Conservation (phyloP, 2,888 invertebrate species). For the Temnothorax unifasciatus region DNA sequence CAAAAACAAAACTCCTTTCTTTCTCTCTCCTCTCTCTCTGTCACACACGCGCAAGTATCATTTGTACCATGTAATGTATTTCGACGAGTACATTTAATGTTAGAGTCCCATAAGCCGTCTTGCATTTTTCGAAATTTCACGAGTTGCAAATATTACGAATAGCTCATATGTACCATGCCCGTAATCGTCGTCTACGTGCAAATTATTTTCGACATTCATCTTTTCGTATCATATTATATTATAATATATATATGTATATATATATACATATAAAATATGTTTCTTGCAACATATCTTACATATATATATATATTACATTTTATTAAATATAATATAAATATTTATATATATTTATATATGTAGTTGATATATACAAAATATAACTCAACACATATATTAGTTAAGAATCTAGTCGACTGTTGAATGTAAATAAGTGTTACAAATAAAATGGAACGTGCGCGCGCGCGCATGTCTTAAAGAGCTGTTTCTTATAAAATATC, state of each 20-base stretch:
- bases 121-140: constrained; percentile 48
- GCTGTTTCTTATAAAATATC: constrained; percentile 9
- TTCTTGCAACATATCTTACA: constrained; percentile 11
- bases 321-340: constrained; percentile 15
- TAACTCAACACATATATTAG: constrained; percentile 13
- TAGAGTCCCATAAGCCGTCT: constrained; percentile 51
- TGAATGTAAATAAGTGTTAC: background rate
- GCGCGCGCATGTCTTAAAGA: background rate
- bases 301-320: constrained; percentile 22
- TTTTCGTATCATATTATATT: constrained; percentile 6
- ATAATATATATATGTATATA: background rate
- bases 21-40: constrained; percentile 24
- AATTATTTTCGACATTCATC: background rate
- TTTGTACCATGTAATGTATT: constrained; percentile 22
- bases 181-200: constrained; percentile 20
- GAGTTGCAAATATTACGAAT: constrained; percentile 9
- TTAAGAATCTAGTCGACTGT: background rate
- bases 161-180: background rate
- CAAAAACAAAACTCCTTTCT: constrained; percentile 56
- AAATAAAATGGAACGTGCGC: background rate
- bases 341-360: constrained; percentile 3
- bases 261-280: constrained; percentile 1
- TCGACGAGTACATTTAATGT: constrained; percentile 18
- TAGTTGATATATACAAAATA: background rate
- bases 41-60: background rate